Evolutionary conservation across 2,888 invertebrate genomes (phyloP), one percentile per base, ranked within the genome.

Genomic region (Podotricha telesiphe): DNA sequence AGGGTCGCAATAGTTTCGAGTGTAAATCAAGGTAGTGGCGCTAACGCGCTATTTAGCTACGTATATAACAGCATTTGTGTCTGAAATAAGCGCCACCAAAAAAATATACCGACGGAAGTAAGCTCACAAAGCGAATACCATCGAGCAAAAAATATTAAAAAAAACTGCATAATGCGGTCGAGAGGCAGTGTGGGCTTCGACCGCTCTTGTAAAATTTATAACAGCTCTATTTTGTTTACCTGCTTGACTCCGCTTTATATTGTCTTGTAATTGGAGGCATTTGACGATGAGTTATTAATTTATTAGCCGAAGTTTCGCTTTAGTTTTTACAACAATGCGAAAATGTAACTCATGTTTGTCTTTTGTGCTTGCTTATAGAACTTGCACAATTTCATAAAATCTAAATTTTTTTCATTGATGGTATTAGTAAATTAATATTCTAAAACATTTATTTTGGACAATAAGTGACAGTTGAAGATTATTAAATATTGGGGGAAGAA

Each of bases 201-300:
- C 84, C 83, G 84, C 86, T 89, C 86, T 91, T 88, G 89, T 91
- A 86, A 91, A 91, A 92, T 93, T 91, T 92, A 92, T 84, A 91
- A 92, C 92, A 89, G 86, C 92, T 92, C 90, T 91, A 91, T 91
- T 90, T 87, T 91, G 89, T 90, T 89, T 92, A 92, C 92, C 92
- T 93, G 92, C 89, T 84, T 85, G 83, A 88, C 83, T 89, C 80
- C 80, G 78, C 83, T 86, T 87, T 87, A 86, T 88, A 89, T 87
- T 90, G 87, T 89, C 77, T 82, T 73, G 86, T 93, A 89, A 92
- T 92, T 91, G 91, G 87, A 86, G 87, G 87, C 82, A 89, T 86
- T 91, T 88, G 87, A 87, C 91, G 88, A 88, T 90, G 91, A 91
- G 84, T 93, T 91, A 93, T 93, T 91, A 91, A 91, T 92, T 93